Conservation (phyloP, 2,888 invertebrate species). For the Oxyscelio sp. region DNA sequence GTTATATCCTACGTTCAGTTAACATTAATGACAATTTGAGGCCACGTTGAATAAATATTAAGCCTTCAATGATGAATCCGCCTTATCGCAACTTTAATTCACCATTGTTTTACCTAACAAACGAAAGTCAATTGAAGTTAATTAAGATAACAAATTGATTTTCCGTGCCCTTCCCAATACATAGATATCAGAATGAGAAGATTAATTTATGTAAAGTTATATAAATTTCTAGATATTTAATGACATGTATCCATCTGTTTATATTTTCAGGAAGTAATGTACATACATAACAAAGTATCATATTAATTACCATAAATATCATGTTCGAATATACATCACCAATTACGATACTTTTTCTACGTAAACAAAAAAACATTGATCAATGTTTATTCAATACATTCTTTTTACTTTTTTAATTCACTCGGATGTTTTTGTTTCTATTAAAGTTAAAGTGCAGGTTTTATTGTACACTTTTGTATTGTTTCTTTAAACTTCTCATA, state of each 20-base stretch:
- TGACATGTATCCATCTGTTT: neutral
- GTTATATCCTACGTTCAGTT: neutral
- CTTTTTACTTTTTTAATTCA: too few species aligned
- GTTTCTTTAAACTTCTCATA: too few species aligned
- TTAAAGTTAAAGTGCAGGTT: too few species aligned
- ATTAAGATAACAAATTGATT: constrained; percentile 38
- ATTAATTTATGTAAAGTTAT: constrained; percentile 24
- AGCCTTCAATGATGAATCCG: constrained; percentile 17
- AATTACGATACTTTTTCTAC: too few species aligned
- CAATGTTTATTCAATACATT: too few species aligned
- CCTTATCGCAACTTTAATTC: constrained; percentile 14
- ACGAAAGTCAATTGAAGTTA: constrained; percentile 24
- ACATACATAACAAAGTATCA: neutral
- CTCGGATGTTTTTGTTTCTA: too few species aligned
- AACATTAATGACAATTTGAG: neutral
- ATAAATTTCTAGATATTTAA: too few species aligned
- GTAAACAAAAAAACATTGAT: too few species aligned
- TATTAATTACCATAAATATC: too few species aligned
- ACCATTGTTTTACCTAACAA: neutral
- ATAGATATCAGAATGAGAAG: constrained; percentile 10
- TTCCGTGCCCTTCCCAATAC: constrained; percentile 20
- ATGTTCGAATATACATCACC: too few species aligned
- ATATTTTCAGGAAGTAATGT: neutral
- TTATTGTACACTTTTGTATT: too few species aligned
- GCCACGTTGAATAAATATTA: constrained; percentile 5